phyloP scores from a whole-genome alignment of 2,888 invertebrate genomes.

The Trichopoda pennipes region DNA sequence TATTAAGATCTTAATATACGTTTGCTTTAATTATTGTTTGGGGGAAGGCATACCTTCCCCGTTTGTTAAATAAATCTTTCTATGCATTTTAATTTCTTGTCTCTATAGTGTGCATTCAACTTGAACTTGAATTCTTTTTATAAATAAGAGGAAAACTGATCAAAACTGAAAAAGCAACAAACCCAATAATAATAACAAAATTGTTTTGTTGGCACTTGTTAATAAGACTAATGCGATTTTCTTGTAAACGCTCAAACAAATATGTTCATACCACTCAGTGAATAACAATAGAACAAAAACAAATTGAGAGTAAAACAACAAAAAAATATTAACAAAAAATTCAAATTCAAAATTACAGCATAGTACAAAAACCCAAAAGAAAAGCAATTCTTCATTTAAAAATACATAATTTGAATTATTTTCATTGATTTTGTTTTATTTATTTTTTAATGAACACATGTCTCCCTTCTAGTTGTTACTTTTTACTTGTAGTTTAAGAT shows the following conservation, averaged over 20 bases:
- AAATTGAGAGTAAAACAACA: neutral
- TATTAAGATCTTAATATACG: no score
- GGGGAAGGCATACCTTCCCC: constrained; percentile 19
- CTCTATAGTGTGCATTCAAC: constrained; percentile 50
- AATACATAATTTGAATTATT: constrained; percentile 3
- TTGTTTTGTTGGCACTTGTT: constrained; percentile 60
- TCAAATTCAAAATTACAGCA: neutral
- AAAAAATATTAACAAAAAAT: neutral
- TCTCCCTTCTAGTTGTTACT: neutral
- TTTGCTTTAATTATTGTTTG: neutral
- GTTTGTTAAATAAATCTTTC: constrained; percentile 8
- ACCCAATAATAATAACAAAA: neutral
- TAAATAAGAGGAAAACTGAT: constrained; percentile 24
- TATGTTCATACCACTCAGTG: neutral
- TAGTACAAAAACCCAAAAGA: neutral
- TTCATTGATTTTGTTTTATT: neutral
- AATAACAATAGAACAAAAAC: neutral
- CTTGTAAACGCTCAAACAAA: constrained; percentile 45
- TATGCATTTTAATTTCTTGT: constrained; percentile 4
- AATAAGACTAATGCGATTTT: constrained; percentile 43
- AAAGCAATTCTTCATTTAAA: constrained; percentile 18
- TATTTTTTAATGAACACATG: constrained; percentile 17
- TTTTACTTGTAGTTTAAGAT: constrained; percentile 17
- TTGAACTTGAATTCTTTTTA: constrained; percentile 65
- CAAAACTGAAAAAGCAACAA: constrained; percentile 7